Conservation (phyloP, 1,140 invertebrate species). For the Riptortus pedestris region DNA sequence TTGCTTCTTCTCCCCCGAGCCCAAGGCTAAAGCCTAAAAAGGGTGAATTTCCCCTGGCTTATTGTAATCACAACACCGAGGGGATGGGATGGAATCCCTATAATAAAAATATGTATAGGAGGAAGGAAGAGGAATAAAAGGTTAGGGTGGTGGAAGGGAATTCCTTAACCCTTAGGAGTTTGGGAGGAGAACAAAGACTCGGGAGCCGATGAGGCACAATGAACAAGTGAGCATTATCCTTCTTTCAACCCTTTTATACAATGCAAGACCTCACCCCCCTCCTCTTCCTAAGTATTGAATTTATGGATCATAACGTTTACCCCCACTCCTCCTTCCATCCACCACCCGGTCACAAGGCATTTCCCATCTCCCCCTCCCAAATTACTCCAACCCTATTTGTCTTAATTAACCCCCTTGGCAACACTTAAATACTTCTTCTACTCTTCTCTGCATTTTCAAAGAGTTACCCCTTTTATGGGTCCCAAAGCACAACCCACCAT, state of each 20-base stretch:
- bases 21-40: neutral
- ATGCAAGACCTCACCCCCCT: slow-evolving; percentile 5
- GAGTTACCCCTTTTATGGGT: slow-evolving; percentile 20
- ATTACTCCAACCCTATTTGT: slow-evolving; percentile 24
- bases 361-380: neutral
- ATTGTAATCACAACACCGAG: slow-evolving; percentile 21
- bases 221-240: slow-evolving; percentile 26
- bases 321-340: neutral
- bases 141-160: slow-evolving; percentile 16
- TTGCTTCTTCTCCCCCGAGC: neutral
- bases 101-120: slow-evolving; percentile 19
- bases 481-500: slow-evolving; percentile 7
- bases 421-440: slow-evolving; percentile 21
- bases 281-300: slow-evolving; percentile 22
- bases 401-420: slow-evolving; percentile 22
- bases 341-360: neutral
- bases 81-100: neutral
- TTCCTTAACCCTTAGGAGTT: neutral
- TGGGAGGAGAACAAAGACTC: slow-evolving; percentile 3
- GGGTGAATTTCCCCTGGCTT: slow-evolving; percentile 8
- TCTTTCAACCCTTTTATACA: neutral
- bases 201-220: slow-evolving; percentile 23
- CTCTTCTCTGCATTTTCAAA: slow-evolving; percentile 5
- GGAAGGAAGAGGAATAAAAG: slow-evolving; percentile 2
- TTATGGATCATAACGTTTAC: slow-evolving; percentile 25